Evolutionary conservation across 2,888 invertebrate species (phyloP).

Genomic region (Eupithecia insigniata): DNA sequence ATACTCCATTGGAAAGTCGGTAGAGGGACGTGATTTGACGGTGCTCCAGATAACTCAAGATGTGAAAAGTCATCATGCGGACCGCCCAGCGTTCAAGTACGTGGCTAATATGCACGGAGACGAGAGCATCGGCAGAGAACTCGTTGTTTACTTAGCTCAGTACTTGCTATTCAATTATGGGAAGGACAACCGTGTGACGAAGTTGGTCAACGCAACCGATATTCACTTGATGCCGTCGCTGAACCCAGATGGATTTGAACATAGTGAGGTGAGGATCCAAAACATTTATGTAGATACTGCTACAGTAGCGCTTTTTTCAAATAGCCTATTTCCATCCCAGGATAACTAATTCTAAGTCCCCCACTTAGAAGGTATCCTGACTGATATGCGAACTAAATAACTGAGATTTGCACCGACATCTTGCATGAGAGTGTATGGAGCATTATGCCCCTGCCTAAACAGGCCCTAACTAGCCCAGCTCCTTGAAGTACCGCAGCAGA

Average conservation of each 20-base stretch:
- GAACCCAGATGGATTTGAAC: conserved; percentile 98
- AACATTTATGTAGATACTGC: neutral
- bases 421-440: no score
- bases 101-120: conserved; percentile 99
- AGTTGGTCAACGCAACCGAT: conserved; percentile 92
- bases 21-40: conserved; percentile 91
- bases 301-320: no score
- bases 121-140: conserved; percentile 93
- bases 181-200: conserved; percentile 87
- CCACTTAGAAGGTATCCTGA: no score
- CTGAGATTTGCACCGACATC: no score
- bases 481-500: no score
- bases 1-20: conserved; percentile 92
- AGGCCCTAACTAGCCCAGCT: no score
- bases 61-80: conserved; percentile 80
- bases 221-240: conserved; percentile 98
- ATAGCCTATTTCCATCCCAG: no score
- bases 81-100: conserved; percentile 95
- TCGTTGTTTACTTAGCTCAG: conserved; percentile 92
- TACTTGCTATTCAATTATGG: conserved; percentile 92
- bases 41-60: conserved; percentile 92
- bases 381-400: no score
- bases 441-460: no score
- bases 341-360: no score
- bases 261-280: conserved; percentile 86